These are phyloP conservation scores for Saccostrea glomerata DNA, from an alignment of 1,140 invertebrate species.

Conservation along the genomic window DNA sequence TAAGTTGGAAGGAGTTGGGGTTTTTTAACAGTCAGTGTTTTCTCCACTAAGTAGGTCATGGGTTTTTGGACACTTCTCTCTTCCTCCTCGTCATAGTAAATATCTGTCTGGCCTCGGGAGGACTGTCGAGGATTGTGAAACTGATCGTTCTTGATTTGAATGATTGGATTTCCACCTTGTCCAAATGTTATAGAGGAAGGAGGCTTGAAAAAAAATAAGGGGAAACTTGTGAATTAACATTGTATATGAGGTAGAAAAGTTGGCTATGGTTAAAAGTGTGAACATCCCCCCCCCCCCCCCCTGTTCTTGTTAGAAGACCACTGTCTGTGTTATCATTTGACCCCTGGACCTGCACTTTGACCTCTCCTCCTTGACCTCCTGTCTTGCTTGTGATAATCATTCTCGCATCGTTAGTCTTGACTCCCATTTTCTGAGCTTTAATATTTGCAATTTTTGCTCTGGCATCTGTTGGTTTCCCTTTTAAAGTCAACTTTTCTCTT, in stretches of 20 bases:
- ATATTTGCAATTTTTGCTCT: constrained; percentile 86
- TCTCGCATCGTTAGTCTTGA: not conserved
- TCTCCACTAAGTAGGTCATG: constrained; percentile 44
- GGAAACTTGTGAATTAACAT: constrained; percentile 36
- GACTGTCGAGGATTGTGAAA: not conserved
- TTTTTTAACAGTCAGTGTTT: constrained; percentile 58
- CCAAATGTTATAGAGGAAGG: constrained; percentile 54
- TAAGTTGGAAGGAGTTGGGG: constrained; percentile 39
- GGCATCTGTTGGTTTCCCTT: constrained; percentile 81
- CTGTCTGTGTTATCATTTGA: constrained; percentile 14
- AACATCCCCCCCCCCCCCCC: too few relatives aligned
- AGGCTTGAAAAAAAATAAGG: constrained; percentile 24
- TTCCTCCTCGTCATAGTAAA: constrained; percentile 23
- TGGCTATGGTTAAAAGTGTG: too few relatives aligned
- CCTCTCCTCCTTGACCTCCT: constrained; percentile 4
- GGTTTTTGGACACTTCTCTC: constrained; percentile 24
- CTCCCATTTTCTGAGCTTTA: constrained; percentile 78
- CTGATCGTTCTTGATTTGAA: constrained; percentile 20
- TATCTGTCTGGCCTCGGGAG: not conserved
- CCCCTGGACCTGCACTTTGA: constrained; percentile 37
- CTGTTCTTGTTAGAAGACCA: not conserved
- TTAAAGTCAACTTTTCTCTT: constrained; percentile 58
- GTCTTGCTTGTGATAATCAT: constrained; percentile 1
- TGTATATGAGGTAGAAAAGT: not conserved
- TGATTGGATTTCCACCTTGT: constrained; percentile 54